Evolutionary conservation across 2,113 vertebrate genomes (phyloP).

Genomic region (Hippocampus guttulatus): DNA sequence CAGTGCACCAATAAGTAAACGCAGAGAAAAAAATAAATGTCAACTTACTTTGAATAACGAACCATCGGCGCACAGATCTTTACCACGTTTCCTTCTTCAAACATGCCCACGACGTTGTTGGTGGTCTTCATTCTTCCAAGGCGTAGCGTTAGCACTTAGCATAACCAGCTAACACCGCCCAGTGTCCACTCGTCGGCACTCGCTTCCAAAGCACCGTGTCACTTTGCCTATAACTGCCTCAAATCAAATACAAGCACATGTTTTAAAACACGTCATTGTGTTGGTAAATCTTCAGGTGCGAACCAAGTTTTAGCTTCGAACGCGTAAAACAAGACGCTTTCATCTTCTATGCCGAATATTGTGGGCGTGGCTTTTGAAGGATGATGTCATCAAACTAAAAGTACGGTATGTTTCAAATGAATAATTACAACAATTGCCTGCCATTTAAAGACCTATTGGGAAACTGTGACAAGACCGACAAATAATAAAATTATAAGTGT

Average conservation of each 20-base stretch:
- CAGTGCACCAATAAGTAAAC: not conserved
- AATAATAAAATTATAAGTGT: not conserved
- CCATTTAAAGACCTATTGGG: not conserved
- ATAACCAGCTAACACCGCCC: conserved; percentile 20
- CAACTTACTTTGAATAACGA: conserved; percentile 94
- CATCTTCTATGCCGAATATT: not conserved
- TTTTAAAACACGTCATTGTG: not conserved
- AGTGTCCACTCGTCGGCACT: not conserved
- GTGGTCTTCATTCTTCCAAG: conserved; percentile 43
- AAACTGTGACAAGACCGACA: not conserved
- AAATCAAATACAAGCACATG: not conserved
- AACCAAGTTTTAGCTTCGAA: not conserved
- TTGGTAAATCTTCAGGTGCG: not conserved
- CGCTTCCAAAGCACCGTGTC: not conserved
- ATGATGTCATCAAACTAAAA: not conserved
- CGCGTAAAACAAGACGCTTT: too few species aligned
- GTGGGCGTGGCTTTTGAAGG: not conserved
- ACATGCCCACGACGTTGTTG: conserved; percentile 78
- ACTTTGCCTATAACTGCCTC: not conserved
- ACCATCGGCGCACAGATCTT: conserved; percentile 97
- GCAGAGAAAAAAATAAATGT: not conserved
- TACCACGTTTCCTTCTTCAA: conserved; percentile 78
- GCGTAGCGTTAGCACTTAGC: conserved; percentile 2
- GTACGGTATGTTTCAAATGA: not conserved
- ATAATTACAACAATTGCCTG: not conserved